Evolutionary conservation across 2,888 invertebrate genomes (phyloP), one percentile per base, ranked within the genome.

Genomic region (Apoda limacodes): DNA sequence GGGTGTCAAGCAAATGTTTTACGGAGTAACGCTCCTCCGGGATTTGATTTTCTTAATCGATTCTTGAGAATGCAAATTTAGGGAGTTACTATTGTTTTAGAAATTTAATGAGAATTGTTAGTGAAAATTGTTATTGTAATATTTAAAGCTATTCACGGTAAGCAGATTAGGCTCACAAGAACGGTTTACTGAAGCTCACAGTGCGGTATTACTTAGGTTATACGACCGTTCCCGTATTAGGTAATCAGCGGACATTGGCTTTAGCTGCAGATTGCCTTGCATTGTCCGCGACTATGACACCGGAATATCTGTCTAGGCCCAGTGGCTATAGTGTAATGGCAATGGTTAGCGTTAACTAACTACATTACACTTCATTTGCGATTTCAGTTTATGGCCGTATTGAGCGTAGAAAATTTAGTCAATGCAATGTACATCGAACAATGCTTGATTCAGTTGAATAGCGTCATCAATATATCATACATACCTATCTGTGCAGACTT

Each of bases 1-100:
- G 78, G 78, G 78, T 76, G 80, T 80, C 80, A 74, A 75, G 72
- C 76, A 71, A 78, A 78, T 76, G 78, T 78, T 80, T 76, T 70
- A 75, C 78, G 71, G 66, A 56, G 65, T 62, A 66, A 60, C 75
- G 75, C 74, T 70, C 71, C 52, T 55, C 50, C 58, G 50, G 62
- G 66, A 75, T 78, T 78, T 74, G 71, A 78, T 78, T 78, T 75
- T 75, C 76, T 76, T 78, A 78, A 78, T 74, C 76, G 75, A 74
- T 75, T 70, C 69, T 55, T 43, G 51, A 50, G 55, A 64, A 69
- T 70, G 64, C 57, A 71, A 72, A 70, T 70, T 48, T 43, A 39
- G 46, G 30, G 39, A 44, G 48, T 50, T 45, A 45, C 41, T 46
- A 43, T 34, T 33, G 45, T 40, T 30, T 30, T 33, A 32, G 30